Base-by-base conservation (phyloP, 2,797 vertebrate genomes). In the Macroramphosus scolopax region DNA sequence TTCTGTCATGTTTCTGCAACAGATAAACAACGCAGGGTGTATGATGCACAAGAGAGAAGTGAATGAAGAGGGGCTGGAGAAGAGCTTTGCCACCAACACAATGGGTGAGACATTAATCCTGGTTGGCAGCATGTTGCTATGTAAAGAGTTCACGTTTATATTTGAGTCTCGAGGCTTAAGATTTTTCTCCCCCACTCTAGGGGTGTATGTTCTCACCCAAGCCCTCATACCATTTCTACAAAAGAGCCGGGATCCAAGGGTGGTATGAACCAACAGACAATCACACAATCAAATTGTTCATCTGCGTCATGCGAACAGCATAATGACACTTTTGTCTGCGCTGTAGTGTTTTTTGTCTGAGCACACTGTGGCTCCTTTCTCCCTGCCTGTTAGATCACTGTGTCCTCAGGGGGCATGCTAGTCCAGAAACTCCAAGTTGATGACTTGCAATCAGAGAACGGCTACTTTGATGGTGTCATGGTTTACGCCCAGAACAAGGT, bases 21-120 rank as follows among this genome's bases (percentile, higher is more conserved):
- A 91, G 90, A 85, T 92, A 51, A 89, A 91, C 68, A 91, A 90
- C 5, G 89, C 89, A 10, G 89, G 88, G 1, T 89, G 89, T 17
- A 87, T 91, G 85, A 47, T 88, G 33, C 78, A 80, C 48, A 75
- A 84, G 57, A 84, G 84, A 46, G 83, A 90, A 59, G 25, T 85
- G 13, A 91, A 83, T 5, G 46, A 67, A 1, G 84, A 89, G 15
- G 81, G 84, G 13, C 50, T 91, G 44, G 90, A 91, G 75, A 90
- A 66, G 71, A 92, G 84, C 67, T 91, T 91, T 73, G 88, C 87
- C 9, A 87, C 81, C 51, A 91, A 91, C 69, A 87, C 88, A 0
- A 80, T 91, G 78, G 89, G 90, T 91, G 64, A 85, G 70, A 34
- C 14, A 6, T 51, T 4, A n/a, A 17, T 8, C 39, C n/a, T 32